Evolutionary conservation across 2,888 invertebrate species (phyloP).

Genomic region (Campaea margaritaria): DNA sequence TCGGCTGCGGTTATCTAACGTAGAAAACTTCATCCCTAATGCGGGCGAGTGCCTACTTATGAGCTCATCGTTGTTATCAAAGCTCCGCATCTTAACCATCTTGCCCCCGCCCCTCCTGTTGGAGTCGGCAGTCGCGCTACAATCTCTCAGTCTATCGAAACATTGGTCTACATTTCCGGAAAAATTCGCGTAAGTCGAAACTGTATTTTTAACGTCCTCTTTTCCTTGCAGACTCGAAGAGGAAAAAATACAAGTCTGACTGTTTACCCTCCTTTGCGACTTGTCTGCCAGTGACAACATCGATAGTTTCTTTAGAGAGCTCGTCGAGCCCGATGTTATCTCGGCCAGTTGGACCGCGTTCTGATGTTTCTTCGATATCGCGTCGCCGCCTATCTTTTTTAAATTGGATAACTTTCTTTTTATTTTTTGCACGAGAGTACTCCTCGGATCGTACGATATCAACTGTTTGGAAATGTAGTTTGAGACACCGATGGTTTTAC

Average conservation of each 20-base stretch:
- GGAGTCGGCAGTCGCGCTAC: conserved; percentile 61
- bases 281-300: conserved; percentile 80
- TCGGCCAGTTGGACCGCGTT: conserved; percentile 80
- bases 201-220: conserved; percentile 70
- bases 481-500: conserved; percentile 78
- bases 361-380: conserved; percentile 78
- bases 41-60: conserved; percentile 65
- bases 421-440: conserved; percentile 80
- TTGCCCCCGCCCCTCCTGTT: conserved; percentile 61
- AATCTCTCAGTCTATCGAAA: conserved; percentile 76
- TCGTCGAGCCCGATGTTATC: conserved; percentile 77
- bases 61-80: conserved; percentile 74
- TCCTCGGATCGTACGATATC: conserved; percentile 79
- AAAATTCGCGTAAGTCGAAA: conserved; percentile 78
- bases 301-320: conserved; percentile 77
- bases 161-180: conserved; percentile 82
- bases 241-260: conserved; percentile 76
- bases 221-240: conserved; percentile 72
- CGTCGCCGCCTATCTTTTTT: conserved; percentile 80
- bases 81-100: conserved; percentile 74
- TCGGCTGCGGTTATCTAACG: conserved; percentile 78
- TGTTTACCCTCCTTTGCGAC: conserved; percentile 74
- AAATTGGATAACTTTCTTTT: conserved; percentile 81
- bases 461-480: conserved; percentile 81
- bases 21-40: conserved; percentile 76